Base-by-base conservation (phyloP, 2,888 invertebrate species). In the Lapara coniferarum region DNA sequence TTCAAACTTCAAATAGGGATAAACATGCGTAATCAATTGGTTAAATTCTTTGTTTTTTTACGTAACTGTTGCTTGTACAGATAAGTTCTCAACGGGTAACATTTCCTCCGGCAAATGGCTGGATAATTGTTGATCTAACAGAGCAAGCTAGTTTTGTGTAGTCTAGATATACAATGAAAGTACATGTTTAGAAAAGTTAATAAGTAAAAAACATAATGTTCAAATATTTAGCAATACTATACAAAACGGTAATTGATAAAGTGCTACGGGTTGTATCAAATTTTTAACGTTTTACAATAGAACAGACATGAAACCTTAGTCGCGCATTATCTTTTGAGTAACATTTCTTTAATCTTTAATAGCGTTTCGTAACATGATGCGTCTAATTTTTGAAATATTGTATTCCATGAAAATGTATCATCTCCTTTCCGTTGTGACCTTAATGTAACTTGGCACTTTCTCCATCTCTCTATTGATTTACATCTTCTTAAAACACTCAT, bases 1-100 rank as follows among this genome's bases (percentile, higher is more conserved):
- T 58, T 30, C n/a, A 58, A 58, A 68, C 68, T 51, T 68, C 68
- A 56, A 68, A 51, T 25, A 51, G 46, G 46, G 59, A 63, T 46
- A 46, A 63, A 46, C 19, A 49, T 12, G 14, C 63, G 49, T 63
- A 63, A 49, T 59, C 46, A 46, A 46, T 63, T 63, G 10, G 49
- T 63, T 19, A 63, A 49, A 19, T 13, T 0, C 46, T 46, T 10
- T 1, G 10, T 4, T 44, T 59, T 59, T 59, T 16, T 37, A 16
- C 25, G 25, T 5, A 16, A 16, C 44, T 16, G 2, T n/a, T 46
- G 44, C 14, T 44, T 16, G 44, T 46, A 44, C 44, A 59, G 37
- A 19, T 16, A 19, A 10, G 46, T 49, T 63, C 63, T 46, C 63
- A 49, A 13, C 49, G 49, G 12, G 19, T 55, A 19, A n/a, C 19